Evolutionary conservation across 2,797 vertebrate genomes (phyloP).

Genomic region (Ceryle rudis): DNA sequence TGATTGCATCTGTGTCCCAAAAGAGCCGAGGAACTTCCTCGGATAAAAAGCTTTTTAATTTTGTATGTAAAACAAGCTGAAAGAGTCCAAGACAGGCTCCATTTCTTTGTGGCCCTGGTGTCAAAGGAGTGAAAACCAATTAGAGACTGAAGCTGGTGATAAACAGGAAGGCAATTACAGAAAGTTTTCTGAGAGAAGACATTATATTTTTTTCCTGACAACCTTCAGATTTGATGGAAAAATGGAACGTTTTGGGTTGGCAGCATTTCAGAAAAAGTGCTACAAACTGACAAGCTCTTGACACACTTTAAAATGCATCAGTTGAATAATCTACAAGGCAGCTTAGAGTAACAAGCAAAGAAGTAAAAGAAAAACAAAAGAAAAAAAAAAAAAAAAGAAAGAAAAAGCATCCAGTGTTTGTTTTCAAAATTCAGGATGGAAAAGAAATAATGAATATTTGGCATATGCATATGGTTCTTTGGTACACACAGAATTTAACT

Average conservation of each 20-base stretch:
- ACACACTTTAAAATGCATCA: not conserved
- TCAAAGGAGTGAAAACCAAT: not conserved
- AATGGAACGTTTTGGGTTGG: not conserved
- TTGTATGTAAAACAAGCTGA: not conserved
- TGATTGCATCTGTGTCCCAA: not conserved
- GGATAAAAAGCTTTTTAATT: not conserved
- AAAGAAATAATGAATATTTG: not conserved
- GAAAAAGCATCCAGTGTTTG: not conserved
- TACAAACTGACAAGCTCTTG: conserved; percentile 20
- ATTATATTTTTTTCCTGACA: not conserved
- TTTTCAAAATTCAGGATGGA: conserved; percentile 2
- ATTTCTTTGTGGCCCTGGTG: not conserved
- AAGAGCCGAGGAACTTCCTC: not conserved
- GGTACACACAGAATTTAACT: not conserved
- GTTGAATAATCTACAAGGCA: not conserved
- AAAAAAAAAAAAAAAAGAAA: not conserved
- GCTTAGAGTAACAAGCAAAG: not conserved
- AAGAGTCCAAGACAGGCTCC: not conserved
- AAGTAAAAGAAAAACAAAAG: not conserved
- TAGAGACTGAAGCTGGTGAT: not conserved
- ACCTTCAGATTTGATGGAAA: conserved; percentile 2
- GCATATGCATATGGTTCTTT: not conserved
- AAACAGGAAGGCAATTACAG: conserved; percentile 8
- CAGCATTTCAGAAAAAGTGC: conserved; percentile 29
- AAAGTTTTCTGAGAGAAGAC: not conserved